Conservation (phyloP, 92 coral and sea anemone species). For the Plumapathes pennacea region DNA sequence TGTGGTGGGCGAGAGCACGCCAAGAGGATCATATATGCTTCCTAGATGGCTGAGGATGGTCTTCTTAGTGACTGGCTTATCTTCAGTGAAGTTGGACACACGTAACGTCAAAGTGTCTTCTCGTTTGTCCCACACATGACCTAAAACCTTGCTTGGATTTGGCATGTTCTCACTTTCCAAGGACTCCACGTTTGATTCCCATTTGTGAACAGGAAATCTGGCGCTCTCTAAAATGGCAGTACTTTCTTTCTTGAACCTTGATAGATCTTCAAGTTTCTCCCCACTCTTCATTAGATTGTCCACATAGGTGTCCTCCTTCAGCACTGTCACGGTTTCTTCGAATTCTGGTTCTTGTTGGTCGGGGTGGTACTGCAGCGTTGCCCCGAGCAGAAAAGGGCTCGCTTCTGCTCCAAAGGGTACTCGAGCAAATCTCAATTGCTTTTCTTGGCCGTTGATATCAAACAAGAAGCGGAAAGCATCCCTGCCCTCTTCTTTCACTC, state of each 20-base stretch:
- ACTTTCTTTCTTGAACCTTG: slow-evolving; percentile 15
- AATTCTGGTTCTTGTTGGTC: slow-evolving; percentile 14
- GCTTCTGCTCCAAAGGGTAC: slow-evolving; percentile 39
- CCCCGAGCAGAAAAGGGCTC: slow-evolving; percentile 31
- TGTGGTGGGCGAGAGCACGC: slow-evolving; percentile 38
- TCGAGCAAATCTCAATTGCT: slow-evolving; percentile 25
- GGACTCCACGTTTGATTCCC: slow-evolving; percentile 22
- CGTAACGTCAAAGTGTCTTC: slow-evolving; percentile 24
- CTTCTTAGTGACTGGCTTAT: slow-evolving; percentile 9
- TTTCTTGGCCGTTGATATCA: slow-evolving; percentile 7
- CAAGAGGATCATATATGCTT: slow-evolving; percentile 24
- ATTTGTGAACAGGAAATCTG: slow-evolving; percentile 31
- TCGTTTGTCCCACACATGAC: slow-evolving; percentile 34
- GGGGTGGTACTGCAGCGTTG: slow-evolving; percentile 14
- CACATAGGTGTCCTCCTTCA: slow-evolving; percentile 28
- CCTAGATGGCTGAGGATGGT: slow-evolving; percentile 36
- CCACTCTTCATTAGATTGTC: slow-evolving; percentile 34
- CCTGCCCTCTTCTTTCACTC: slow-evolving; percentile 15
- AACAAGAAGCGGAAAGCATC: slow-evolving; percentile 47
- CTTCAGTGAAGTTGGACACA: neutral
- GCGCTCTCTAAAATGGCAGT: slow-evolving; percentile 16
- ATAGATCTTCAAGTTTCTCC: slow-evolving; percentile 1
- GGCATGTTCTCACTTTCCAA: slow-evolving; percentile 24
- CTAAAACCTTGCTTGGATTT: slow-evolving; percentile 44
- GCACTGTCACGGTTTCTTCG: neutral